Evolutionary conservation across 2,113 vertebrate genomes (phyloP), one percentile per base, ranked within the genome.

Genomic region (Erythrolamprus reginae): DNA sequence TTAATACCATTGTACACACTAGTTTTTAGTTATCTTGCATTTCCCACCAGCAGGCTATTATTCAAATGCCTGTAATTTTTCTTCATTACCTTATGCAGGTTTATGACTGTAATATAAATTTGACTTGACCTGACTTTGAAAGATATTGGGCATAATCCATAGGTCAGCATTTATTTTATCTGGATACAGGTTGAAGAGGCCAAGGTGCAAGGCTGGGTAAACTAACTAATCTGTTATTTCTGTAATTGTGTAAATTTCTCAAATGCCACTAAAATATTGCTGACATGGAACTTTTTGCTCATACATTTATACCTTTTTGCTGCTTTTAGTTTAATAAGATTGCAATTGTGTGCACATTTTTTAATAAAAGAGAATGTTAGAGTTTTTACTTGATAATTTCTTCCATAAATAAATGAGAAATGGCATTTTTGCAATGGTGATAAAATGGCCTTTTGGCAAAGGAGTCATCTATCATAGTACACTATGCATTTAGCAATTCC

Each of bases 401-500:
- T 93, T 86, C 33, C 56, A 92, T 89, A 84, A 93, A 48, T 89
- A 95, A 51, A 95, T 53, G 42, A 88, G 77, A 82, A 92, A 93
- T 89, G 89, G 15, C 48, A 94, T 92, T 93, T 92, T 47, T 87
- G 90, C 70, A 90, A 58, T 2, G 0, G 95, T 96, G 92, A 84
- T 19, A 91, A 94, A 93, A 92, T 92, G 92, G 91, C 84, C 95
- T 91, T 21, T 90, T 94, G 90, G 94, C 92, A 92, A 91, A 84
- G 83, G 90, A 95, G 89, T 83, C 91, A 92, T 95, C 90, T 90
- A 95, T 94, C 89, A 94, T 92, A 90, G 82, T 92, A 2, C 24
- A 93, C 47, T 93, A 85, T 96, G 90, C 82, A 88, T 87, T 95
- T 94, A 94, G 91, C 86, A 95, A 95, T 93, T 10, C 92, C 2